Conservation (phyloP, 1,140 invertebrate genomes). For the Panagrolaimus sp. region DNA sequence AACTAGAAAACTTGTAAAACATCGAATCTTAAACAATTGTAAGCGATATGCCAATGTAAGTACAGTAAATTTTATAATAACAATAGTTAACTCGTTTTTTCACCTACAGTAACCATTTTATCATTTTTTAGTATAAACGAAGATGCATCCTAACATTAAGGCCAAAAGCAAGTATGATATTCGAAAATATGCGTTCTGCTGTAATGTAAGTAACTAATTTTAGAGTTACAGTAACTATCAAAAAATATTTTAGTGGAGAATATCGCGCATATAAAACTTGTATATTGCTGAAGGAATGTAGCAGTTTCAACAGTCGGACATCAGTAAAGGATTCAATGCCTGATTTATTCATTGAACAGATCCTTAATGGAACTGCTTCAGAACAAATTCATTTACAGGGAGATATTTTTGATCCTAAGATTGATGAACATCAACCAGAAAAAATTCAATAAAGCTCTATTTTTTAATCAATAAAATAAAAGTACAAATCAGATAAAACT, state of each 20-base stretch:
- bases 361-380: conserved; percentile 1
- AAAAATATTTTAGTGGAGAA: neutral
- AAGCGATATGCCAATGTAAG: conserved; percentile 15
- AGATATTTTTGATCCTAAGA: neutral
- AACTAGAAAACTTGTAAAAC: neutral
- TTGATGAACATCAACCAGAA: too few relatives aligned
- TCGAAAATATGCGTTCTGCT: conserved; percentile 4
- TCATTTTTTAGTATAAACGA: conserved; percentile 2
- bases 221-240: too few relatives aligned
- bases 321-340: neutral
- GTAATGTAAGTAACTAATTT: too few relatives aligned
- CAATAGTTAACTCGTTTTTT: neutral
- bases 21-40: conserved; percentile 9
- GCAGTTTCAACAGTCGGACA: neutral
- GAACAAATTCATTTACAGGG: conserved; percentile 4
- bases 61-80: neutral
- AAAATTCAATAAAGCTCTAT: neutral
- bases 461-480: too few relatives aligned
- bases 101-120: neutral
- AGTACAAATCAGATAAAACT: conserved; percentile 14
- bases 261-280: conserved; percentile 12
- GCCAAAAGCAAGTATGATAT: neutral
- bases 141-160: neutral
- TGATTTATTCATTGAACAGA: neutral
- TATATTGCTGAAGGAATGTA: conserved; percentile 1